Evolutionary conservation across 2,113 vertebrate species (phyloP).

Genomic region (Salvelinus sp.): DNA sequence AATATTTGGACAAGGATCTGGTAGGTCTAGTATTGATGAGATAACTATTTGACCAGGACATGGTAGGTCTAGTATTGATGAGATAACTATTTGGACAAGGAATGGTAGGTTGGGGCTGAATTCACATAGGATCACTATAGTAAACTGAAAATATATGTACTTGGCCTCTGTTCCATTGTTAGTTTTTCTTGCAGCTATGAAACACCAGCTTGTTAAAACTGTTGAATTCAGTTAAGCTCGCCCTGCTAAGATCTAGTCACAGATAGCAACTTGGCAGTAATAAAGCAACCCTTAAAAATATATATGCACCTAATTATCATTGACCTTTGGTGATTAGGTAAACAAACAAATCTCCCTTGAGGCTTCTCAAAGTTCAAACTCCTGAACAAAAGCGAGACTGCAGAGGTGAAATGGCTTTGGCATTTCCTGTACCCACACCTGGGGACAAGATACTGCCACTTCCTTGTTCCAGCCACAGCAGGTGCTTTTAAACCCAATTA

Average conservation of each 20-base stretch:
- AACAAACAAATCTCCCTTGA: background rate
- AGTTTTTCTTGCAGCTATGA: background rate
- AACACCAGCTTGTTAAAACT: background rate
- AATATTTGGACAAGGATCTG: too few relatives aligned
- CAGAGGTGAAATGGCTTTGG: constrained; percentile 21
- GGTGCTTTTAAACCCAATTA: constrained; percentile 66
- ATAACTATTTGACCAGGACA: too few relatives aligned
- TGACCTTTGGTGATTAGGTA: background rate
- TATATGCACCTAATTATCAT: background rate
- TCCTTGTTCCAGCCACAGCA: constrained; percentile 48
- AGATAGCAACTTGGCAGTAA: background rate
- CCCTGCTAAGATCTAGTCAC: background rate
- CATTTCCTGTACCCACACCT: constrained; percentile 10
- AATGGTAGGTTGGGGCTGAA: constrained; percentile 35
- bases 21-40: too few relatives aligned
- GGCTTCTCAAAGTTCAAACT: background rate
- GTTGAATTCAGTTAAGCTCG: background rate
- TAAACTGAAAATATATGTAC: background rate
- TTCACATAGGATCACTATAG: too few relatives aligned
- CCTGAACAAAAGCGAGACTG: background rate
- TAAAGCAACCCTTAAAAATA: too few relatives aligned
- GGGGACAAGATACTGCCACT: constrained; percentile 12
- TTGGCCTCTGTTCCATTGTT: constrained; percentile 26
- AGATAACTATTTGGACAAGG: too few relatives aligned
- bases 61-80: too few relatives aligned